Conservation (phyloP, 2,797 vertebrate species). For the Margarornis squamiger region DNA sequence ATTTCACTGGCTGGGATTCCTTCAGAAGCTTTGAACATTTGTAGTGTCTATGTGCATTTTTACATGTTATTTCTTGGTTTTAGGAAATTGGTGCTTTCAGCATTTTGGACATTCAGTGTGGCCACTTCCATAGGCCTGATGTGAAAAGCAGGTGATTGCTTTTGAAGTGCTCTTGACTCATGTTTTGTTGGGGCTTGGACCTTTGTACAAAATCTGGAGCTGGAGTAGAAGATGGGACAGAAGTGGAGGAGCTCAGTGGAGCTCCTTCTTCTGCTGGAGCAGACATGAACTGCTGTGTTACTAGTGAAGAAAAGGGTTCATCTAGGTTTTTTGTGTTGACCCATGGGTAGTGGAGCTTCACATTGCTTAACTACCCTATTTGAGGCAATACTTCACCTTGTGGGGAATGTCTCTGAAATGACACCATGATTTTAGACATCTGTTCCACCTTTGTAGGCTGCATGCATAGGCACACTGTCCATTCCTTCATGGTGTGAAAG, state of each 20-base stretch:
- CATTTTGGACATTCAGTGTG: not conserved
- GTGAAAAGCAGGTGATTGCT: not conserved
- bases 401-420: not conserved
- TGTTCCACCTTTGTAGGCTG: not conserved
- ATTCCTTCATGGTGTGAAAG: not conserved
- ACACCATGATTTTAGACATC: not conserved
- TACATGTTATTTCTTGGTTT: not conserved
- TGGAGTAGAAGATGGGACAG: not conserved
- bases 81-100: not conserved
- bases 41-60: not conserved
- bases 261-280: not conserved
- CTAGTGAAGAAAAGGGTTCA: not conserved
- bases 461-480: accelerated
- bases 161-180: not conserved
- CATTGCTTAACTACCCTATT: not conserved
- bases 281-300: not conserved
- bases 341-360: not conserved
- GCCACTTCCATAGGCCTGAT: not conserved
- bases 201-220: not conserved
- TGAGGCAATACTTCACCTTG: not conserved
- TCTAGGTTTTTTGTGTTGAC: not conserved
- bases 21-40: not conserved
- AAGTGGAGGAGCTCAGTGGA: not conserved
- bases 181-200: not conserved
- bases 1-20: not conserved